These are phyloP conservation scores for Myotis vivesi DNA, from an alignment of 2,797 vertebrate genomes.

Conservation along the genomic window DNA sequence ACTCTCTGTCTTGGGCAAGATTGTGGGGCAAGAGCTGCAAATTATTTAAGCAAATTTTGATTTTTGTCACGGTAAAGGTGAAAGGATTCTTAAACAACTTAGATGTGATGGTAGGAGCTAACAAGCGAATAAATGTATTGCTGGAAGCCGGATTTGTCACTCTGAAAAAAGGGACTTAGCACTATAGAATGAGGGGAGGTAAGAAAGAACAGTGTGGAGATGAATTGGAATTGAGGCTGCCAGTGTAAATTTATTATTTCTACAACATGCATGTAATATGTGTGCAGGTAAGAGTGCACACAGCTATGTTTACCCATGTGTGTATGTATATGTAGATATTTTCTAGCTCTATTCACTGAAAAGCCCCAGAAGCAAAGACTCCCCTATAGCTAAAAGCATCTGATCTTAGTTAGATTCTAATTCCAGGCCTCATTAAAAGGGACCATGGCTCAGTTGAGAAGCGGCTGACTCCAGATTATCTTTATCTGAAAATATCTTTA, in stretches of 20 bases:
- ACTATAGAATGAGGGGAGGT: not conserved
- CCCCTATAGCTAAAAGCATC: not conserved
- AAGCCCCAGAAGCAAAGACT: not conserved
- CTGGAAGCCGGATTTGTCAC: not conserved
- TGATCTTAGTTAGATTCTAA: not conserved
- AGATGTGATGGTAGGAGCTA: not conserved
- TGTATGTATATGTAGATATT: not conserved
- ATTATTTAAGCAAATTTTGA: not conserved
- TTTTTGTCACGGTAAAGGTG: not conserved
- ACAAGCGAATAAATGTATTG: not conserved
- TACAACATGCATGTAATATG: not conserved
- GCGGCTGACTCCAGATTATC: not conserved
- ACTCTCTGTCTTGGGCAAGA: not conserved
- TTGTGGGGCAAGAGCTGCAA: not conserved
- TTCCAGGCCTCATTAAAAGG: not conserved
- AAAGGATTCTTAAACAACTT: not conserved
- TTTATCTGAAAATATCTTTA: not conserved
- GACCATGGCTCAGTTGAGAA: not conserved
- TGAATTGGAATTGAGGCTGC: not conserved
- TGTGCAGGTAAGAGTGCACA: not conserved
- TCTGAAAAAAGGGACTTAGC: not conserved
- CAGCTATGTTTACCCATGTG: not conserved
- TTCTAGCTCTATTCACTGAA: not conserved
- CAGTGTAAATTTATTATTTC: not conserved
- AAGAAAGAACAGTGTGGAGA: not conserved